These are phyloP conservation scores for Danio rerio DNA, from an alignment of 2,113 vertebrate genomes.

Conservation along the genomic window DNA sequence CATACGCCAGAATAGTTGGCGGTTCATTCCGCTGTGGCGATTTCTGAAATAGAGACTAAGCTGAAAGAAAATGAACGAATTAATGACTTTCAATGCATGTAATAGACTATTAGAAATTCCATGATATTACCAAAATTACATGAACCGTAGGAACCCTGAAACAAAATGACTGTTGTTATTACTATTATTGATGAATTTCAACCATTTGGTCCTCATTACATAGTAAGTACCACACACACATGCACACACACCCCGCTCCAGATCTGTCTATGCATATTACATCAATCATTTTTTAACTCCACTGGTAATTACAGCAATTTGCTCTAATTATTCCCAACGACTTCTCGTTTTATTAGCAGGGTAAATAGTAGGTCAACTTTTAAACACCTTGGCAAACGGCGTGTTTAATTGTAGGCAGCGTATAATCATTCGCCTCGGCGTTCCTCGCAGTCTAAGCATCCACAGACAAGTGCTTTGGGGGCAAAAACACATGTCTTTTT, in stretches of 20 bases:
- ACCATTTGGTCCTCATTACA: too few species aligned
- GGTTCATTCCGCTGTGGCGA: too few species aligned
- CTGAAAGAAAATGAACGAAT: too few species aligned
- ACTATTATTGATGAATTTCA: too few species aligned
- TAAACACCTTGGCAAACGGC: slow-evolving; percentile 69
- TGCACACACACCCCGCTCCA: slow-evolving; percentile 7
- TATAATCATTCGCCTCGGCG: slow-evolving; percentile 65
- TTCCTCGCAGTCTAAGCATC: slow-evolving; percentile 52
- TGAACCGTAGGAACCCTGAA: too few species aligned
- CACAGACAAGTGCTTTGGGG: slow-evolving; percentile 25
- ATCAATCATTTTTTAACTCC: slow-evolving; percentile 42
- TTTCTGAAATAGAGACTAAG: too few species aligned
- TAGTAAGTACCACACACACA: not conserved
- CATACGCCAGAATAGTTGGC: too few species aligned
- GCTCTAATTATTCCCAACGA: slow-evolving; percentile 75
- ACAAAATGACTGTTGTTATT: too few species aligned
- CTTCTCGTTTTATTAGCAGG: slow-evolving; percentile 68
- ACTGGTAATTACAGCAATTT: slow-evolving; percentile 60
- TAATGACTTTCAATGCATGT: too few species aligned
- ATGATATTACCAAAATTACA: too few species aligned
- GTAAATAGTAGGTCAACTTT: slow-evolving; percentile 65
- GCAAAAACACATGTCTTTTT: not conserved
- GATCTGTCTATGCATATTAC: slow-evolving; percentile 30
- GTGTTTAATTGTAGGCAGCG: slow-evolving; percentile 65
- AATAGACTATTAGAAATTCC: too few species aligned